Conservation (phyloP, 2,888 invertebrate species). For the Nebria brevicollis region DNA sequence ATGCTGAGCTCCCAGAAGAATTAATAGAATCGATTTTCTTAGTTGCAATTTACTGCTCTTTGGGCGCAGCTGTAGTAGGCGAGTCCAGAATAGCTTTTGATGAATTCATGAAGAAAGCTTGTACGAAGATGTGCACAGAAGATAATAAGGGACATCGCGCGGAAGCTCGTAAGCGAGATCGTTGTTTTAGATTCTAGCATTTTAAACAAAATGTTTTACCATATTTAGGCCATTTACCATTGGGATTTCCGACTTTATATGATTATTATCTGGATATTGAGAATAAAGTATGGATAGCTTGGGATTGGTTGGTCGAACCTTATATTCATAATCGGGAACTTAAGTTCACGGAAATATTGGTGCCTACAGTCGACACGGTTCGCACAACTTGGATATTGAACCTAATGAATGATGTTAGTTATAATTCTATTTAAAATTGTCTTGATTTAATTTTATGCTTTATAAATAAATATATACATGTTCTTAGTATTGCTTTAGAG, state of each 20-base stretch:
- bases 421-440: not conserved
- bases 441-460: not conserved
- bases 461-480: not conserved
- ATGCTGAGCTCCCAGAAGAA: slow-evolving; percentile 66
- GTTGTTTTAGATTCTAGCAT: not conserved
- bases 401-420: slow-evolving; percentile 76
- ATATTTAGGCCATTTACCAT: slow-evolving; percentile 76
- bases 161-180: slow-evolving; percentile 63
- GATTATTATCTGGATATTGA: slow-evolving; percentile 82
- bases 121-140: slow-evolving; percentile 75
- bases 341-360: slow-evolving; percentile 85
- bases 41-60: slow-evolving; percentile 82
- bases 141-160: slow-evolving; percentile 74
- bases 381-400: slow-evolving; percentile 81
- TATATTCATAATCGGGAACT: slow-evolving; percentile 78
- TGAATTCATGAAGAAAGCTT: slow-evolving; percentile 78
- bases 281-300: slow-evolving; percentile 80
- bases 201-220: slow-evolving; percentile 13
- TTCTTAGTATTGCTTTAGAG: slow-evolving; percentile 51
- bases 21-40: slow-evolving; percentile 78
- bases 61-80: slow-evolving; percentile 82
- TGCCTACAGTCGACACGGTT: slow-evolving; percentile 90
- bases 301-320: slow-evolving; percentile 81
- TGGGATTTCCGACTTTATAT: slow-evolving; percentile 75
- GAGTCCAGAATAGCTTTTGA: slow-evolving; percentile 80